Evolutionary conservation across 2,797 vertebrate species (phyloP), one percentile per base, ranked within the genome.

Genomic region (Dermochelys coriacea): DNA sequence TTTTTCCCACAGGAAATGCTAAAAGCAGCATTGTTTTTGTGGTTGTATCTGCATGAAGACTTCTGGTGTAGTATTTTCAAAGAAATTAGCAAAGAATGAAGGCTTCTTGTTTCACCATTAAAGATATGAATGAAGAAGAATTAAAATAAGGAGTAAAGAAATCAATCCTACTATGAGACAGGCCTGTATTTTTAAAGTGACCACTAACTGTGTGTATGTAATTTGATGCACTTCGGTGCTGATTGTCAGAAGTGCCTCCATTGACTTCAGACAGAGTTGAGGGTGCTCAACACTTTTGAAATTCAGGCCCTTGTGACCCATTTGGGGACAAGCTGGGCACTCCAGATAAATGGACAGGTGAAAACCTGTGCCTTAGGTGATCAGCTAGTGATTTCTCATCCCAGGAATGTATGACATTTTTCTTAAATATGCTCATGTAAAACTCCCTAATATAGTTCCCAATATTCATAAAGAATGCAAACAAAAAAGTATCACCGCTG

Each of bases 81-180:
- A 95, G 74, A 86, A 93, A 89, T 61, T 31, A 85, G 84, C 85
- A 86, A 93, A 97, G 45, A 77, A 95, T 80, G 82, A 78, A 93
- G 88, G 12, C 8, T 89, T 90, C 81, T 79, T 3, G 7, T 91
- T 93, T 93, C 89, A 14, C 91, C 51, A 49, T 45, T 29, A 80
- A 80, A 61, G 27, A 50, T 45, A 15, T 31, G 50, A 74, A 41
- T 55, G 31, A 77, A 82, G 37, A 45, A 41, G 45, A 79, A 14
- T 61, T 54, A 74, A 54, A 74, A 41, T 47, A 71, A 74, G 37
- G 74, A 16, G 41, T 4, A 16, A 77, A 77, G 45, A 18, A 77
- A 77, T 49, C 45, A 77, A 49, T 47, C 45, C 14, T 77, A 77
- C 25, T 15, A 27, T 25, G 5, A 79, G 27, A 41, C 18, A 86